Conservation (phyloP, 2,888 invertebrate species). For the Tiliacea aurago region DNA sequence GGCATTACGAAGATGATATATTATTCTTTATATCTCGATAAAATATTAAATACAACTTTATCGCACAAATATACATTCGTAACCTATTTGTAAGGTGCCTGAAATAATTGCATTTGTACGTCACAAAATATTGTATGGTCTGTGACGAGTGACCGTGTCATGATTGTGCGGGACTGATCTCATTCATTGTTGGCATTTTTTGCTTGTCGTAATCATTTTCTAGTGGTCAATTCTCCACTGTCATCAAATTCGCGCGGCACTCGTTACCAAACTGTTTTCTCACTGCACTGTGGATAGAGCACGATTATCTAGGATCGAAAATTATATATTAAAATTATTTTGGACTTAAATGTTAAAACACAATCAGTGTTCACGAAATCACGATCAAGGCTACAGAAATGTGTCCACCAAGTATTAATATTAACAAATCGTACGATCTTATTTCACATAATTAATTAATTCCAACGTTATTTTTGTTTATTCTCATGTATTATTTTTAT, state of each 20-base stretch:
- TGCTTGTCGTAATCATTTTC: constrained; percentile 37
- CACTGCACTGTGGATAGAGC: constrained; percentile 84
- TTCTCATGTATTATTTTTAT: constrained; percentile 77
- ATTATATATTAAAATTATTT: constrained; percentile 62
- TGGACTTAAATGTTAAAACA: constrained; percentile 62
- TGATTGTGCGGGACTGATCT: constrained; percentile 20
- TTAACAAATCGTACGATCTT: constrained; percentile 67
- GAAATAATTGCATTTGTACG: constrained; percentile 80
- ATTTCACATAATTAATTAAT: constrained; percentile 70
- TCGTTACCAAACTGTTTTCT: constrained; percentile 68
- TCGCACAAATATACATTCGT: constrained; percentile 81
- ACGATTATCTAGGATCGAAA: constrained; percentile 68
- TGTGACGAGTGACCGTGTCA: constrained; percentile 64
- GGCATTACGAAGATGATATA: constrained; percentile 62
- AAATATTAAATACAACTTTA: constrained; percentile 68
- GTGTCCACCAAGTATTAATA: constrained; percentile 70
- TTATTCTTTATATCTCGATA: constrained; percentile 69
- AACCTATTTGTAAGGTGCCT: constrained; percentile 77
- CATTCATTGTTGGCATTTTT: constrained; percentile 39
- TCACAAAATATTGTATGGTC: constrained; percentile 79
- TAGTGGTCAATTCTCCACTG: constrained; percentile 13
- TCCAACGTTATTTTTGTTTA: constrained; percentile 74
- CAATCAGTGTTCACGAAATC: constrained; percentile 64
- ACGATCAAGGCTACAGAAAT: constrained; percentile 62
- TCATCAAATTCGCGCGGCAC: constrained; percentile 45